Evolutionary conservation across 2,797 vertebrate genomes (phyloP), one percentile per base, ranked within the genome.

Genomic region (Thaleichthys pacificus): DNA sequence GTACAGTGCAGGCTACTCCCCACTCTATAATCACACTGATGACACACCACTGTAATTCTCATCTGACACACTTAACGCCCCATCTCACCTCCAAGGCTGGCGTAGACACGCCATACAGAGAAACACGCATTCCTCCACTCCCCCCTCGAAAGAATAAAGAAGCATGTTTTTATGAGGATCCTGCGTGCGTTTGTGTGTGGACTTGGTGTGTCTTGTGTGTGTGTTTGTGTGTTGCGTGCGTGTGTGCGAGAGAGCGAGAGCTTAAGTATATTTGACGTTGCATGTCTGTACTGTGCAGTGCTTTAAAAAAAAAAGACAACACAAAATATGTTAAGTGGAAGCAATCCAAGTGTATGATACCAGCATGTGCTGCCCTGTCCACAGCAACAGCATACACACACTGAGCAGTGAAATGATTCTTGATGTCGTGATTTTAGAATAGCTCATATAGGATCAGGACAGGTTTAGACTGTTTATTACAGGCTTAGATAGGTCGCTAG

Each of bases 1-100:
- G 85, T 83, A 68, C 77, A 80, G 76, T 30, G 74, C 70, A 73
- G 72, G 73, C 79, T 67, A 61, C 65, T 67, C 74, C 78, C 77
- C 84, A 81, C 80, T 80, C 83, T 71, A 74, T 90, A 90, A 91
- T 91, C 86, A 90, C 77, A 76, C 73, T 82, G 77, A 91, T 91
- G 83, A 87, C 84, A 82, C 82, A 69, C 22, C 60, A 66, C 87
- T 83, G 78, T 89, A 88, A 87, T 90, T 89, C 81, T 82, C 82
- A 73, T 81, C 82, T 76, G 70, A 84, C 85, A 86, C 77, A 82
- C 77, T 86, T 82, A 80, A 84, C 77, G 77, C 79, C 82, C 85
- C 69, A 76, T 75, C 73, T 80, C 38, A 68, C 80, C 72, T 70
- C 68, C 54, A 63, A 75, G 68, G 83, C 87, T 89, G 87, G 91